phyloP scores from a whole-genome alignment of 2,797 vertebrate species.

The Sciurus carolinensis region DNA sequence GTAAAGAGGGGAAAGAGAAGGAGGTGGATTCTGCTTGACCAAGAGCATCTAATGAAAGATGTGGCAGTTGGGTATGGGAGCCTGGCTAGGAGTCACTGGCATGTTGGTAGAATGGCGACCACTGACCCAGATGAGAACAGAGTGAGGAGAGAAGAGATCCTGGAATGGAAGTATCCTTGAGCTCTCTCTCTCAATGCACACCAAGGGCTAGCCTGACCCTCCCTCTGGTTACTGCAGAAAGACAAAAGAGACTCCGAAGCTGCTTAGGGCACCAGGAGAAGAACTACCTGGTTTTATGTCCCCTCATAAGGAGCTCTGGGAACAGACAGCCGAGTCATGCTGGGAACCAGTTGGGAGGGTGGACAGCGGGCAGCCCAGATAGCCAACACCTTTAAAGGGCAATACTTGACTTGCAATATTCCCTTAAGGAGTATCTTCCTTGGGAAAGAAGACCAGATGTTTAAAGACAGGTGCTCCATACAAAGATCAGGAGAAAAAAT shows the following conservation, averaged over 20 bases:
- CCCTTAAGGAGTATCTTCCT: constrained; percentile 56
- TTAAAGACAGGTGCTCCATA: constrained; percentile 39
- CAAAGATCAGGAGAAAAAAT: constrained; percentile 29
- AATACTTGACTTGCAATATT: constrained; percentile 27
- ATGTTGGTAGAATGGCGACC: neutral
- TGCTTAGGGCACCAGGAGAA: neutral
- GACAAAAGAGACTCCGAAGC: neutral
- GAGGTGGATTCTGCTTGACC: neutral
- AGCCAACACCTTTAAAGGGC: constrained; percentile 34
- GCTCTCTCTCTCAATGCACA: neutral
- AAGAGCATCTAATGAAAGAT: neutral
- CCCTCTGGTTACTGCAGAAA: neutral
- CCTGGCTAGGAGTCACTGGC: neutral
- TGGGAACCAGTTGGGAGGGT: neutral
- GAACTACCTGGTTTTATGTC: neutral
- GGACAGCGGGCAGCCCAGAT: neutral
- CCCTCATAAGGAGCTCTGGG: neutral
- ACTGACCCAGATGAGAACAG: neutral
- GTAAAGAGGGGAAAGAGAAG: too few species aligned
- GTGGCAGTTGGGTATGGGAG: neutral
- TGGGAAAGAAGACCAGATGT: constrained; percentile 24
- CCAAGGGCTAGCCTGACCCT: neutral
- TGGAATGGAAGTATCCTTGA: neutral
- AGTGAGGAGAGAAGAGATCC: neutral
- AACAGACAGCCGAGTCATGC: neutral